Evolutionary conservation across 2,113 vertebrate species (phyloP), one percentile per base, ranked within the genome.

Genomic region (Marmota flaviventris): DNA sequence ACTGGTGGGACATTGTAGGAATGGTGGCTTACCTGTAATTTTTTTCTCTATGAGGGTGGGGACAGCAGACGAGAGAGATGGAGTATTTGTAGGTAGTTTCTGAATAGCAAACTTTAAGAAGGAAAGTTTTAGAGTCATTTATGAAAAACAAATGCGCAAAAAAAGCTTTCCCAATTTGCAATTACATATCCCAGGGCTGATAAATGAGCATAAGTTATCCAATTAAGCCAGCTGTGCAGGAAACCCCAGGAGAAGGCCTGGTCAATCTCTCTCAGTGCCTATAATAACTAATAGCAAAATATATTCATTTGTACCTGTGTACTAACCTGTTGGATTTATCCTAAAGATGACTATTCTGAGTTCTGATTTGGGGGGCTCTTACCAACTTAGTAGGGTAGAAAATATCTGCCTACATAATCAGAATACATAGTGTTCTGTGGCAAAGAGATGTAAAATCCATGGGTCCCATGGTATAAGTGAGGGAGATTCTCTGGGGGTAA

Each of bases 41-140:
- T 67, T 45, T 24, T 69, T 39, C 37, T 48, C 16, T 13, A 8
- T 27, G 39, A 39, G 48, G 5, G 29, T 20, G 6, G 34, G 29
- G 45, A 25, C 34, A 8, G 32, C 2, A 0, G 9, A 4, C 14
- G 4, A 14, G 42, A 70, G 10, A 90, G 25, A 14, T 20, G 1
- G 10, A 2, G 1, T 70, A 17, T 48, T 25, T 45, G 16, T 34
- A 58, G 39, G 39, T 25, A 14, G 75, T 27, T 84, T 9, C 34
- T 37, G 29, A 91, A 95, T 72, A 85, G 56, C 18, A 42, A 20
- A 72, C 25, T 76, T 96, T 63, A 67, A 11, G 29, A 45, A 89
- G 78, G 86, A 48, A 65, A 22, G 16, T 18, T 77, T 32, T 84
- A 37, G 24, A 76, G n/a, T 77, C 34, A 22, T 20, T 53, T 78